A percentile compares a stretch with the other conserved stretches of the same genome.
Evolutionary conservation across 2,797 vertebrate genomes (phyloP).

Genomic region (Sparus aurata): DNA sequence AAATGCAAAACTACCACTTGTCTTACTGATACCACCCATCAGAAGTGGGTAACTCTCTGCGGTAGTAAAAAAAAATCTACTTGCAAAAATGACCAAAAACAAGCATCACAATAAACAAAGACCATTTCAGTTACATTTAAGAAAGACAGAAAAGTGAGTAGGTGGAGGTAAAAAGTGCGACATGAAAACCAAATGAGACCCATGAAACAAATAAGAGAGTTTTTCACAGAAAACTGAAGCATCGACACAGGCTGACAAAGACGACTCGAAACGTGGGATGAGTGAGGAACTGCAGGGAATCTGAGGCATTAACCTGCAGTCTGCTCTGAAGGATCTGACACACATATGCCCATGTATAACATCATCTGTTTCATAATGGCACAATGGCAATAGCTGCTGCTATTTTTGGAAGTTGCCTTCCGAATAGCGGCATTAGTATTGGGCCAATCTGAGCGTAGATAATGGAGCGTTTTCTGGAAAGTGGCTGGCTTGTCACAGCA

Average conservation of each 20-base stretch:
- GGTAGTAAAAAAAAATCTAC: no score
- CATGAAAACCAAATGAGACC: slow-evolving; percentile 7
- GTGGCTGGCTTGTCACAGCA: slow-evolving; percentile 54
- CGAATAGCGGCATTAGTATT: slow-evolving; percentile 54
- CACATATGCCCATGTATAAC: slow-evolving; percentile 40
- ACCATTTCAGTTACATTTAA: neutral
- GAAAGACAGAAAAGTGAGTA: neutral
- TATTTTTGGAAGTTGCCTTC: slow-evolving; percentile 74
- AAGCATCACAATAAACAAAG: neutral
- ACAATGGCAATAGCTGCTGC: slow-evolving; percentile 59
- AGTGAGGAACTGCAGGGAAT: slow-evolving; percentile 30
- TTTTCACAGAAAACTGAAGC: slow-evolving; percentile 26
- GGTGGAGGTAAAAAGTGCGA: neutral
- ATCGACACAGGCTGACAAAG: slow-evolving; percentile 26
- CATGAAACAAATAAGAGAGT: neutral
- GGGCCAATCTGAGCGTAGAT: slow-evolving; percentile 63
- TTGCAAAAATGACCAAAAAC: neutral
- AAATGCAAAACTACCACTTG: no score
- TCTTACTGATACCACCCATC: no score
- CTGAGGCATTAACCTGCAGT: slow-evolving; percentile 63
- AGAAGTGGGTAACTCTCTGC: no score
- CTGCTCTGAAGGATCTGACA: slow-evolving; percentile 48
- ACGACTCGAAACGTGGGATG: slow-evolving; percentile 22
- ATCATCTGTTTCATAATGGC: slow-evolving; percentile 63
- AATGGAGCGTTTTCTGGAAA: slow-evolving; percentile 67